Evolutionary conservation across 2,797 vertebrate species (phyloP), one percentile per base, ranked within the genome.

Genomic region (Notoglanidium macrostoma): DNA sequence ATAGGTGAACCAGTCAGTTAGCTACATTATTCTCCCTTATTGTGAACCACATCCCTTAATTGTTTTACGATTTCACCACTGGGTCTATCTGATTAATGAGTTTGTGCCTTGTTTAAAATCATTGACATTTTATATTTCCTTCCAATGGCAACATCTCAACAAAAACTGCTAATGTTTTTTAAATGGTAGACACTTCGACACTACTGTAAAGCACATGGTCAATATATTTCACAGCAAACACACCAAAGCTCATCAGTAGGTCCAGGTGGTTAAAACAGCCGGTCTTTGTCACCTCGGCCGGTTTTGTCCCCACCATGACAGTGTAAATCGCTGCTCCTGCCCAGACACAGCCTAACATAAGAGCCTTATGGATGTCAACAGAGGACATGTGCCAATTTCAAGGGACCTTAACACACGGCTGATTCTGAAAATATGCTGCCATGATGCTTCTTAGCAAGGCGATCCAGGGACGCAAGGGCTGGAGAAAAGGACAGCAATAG

Each of bases 301-400:
- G 93, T 93, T 93, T 89, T 93, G 95, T 96, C 95, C 96, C 94
- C 91, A 95, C 90, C 84, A 87, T 94, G 95, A 95, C 93, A 95
- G 95, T 95, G 93, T 92, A 95, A 85, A 95, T 94, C 94, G 83
- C 79, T 87, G 92, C 85, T 93, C 93, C 89, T 87, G 82, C 72
- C 90, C 73, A 85, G 89, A 88, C 93, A 91, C 92, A 87, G 96
- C 73, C 96, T 92, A 93, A 90, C 86, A 91, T 97, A 96, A 97
- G 96, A 96, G 96, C 49, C 94, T 97, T 97, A 96, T 65, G 44
- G 83, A 92, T 96, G 95, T 95, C 95, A 95, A 93, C 86, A 81
- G 92, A 96, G 96, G 96, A 96, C 95, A 96, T 93, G 93, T 95
- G 93, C 94, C 94, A 91, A 92, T 90, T 94, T 94, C 93, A 94